Conservation (phyloP, 1,140 invertebrate species). For the Scaptomyza hsui region DNA sequence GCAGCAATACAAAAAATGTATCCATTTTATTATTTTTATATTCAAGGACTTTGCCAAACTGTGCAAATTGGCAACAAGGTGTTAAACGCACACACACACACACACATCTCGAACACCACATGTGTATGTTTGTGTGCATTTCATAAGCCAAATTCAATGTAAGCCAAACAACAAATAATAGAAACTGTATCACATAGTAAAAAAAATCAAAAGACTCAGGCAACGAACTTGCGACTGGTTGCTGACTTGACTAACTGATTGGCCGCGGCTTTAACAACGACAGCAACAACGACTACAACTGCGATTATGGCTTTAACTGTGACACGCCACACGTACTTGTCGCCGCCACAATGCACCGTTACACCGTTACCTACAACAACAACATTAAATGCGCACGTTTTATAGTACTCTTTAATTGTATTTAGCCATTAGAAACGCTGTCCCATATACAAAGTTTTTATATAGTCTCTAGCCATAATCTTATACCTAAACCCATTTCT, state of each 20-base stretch:
- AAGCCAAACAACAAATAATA: slow-evolving; percentile 33
- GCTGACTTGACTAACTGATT: slow-evolving; percentile 45
- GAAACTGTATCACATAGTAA: slow-evolving; percentile 44
- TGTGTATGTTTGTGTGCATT: slow-evolving; percentile 34
- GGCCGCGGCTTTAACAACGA: slow-evolving; percentile 9
- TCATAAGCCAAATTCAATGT: slow-evolving; percentile 66
- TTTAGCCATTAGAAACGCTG: slow-evolving; percentile 28
- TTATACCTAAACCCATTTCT: slow-evolving; percentile 2
- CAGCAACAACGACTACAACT: not conserved
- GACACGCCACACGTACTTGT: slow-evolving; percentile 34
- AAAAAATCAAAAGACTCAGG: slow-evolving; percentile 67
- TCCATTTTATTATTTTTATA: slow-evolving; percentile 15
- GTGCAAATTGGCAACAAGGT: slow-evolving; percentile 43
- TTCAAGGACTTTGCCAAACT: slow-evolving; percentile 61
- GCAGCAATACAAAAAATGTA: not conserved
- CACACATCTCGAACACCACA: not conserved
- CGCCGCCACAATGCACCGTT: slow-evolving; percentile 72
- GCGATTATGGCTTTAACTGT: slow-evolving; percentile 17
- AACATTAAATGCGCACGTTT: slow-evolving; percentile 25
- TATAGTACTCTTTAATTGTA: slow-evolving; percentile 33
- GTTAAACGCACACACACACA: slow-evolving; percentile 28
- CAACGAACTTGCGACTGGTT: slow-evolving; percentile 53
- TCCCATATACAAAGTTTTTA: slow-evolving; percentile 17
- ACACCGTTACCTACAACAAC: slow-evolving; percentile 39
- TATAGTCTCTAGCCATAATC: not conserved